Percentiles rank a stretch among this genome's conserved stretches.
Conservation (phyloP, 2,797 vertebrate species). For the Florisuga fusca region DNA sequence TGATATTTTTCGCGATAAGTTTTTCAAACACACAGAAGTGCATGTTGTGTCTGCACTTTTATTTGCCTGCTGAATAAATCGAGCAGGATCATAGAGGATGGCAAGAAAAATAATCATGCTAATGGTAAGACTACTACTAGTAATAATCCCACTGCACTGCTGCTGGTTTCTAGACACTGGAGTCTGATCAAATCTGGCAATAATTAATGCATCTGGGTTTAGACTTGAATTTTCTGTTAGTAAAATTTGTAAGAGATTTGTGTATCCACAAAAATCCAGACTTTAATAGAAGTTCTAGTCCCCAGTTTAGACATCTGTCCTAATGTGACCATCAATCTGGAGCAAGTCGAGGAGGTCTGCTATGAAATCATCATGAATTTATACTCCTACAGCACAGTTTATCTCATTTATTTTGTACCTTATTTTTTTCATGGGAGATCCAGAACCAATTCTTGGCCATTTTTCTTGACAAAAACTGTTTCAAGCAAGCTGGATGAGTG, state of each 20-base stretch:
- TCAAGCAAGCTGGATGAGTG: background rate
- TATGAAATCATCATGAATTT: slow-evolving; percentile 12
- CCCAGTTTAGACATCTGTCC: background rate
- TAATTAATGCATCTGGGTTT: background rate
- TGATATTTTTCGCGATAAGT: too few species aligned
- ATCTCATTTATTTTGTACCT: background rate
- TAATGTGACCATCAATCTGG: background rate
- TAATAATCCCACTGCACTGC: background rate
- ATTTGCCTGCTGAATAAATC: background rate
- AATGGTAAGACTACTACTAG: background rate
- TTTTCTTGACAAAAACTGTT: background rate
- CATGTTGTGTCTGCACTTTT: background rate
- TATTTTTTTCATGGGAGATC: background rate
- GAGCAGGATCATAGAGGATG: background rate
- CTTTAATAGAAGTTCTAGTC: background rate
- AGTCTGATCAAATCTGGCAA: background rate
- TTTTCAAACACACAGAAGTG: background rate
- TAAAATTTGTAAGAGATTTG: background rate
- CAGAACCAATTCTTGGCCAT: slow-evolving; percentile 20
- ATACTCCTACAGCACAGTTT: background rate
- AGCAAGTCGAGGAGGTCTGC: background rate
- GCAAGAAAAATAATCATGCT: background rate
- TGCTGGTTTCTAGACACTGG: background rate
- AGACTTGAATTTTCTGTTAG: background rate
- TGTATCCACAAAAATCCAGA: background rate